Evolutionary conservation across 2,113 vertebrate species (phyloP).

Genomic region (Eulemur rufifrons): DNA sequence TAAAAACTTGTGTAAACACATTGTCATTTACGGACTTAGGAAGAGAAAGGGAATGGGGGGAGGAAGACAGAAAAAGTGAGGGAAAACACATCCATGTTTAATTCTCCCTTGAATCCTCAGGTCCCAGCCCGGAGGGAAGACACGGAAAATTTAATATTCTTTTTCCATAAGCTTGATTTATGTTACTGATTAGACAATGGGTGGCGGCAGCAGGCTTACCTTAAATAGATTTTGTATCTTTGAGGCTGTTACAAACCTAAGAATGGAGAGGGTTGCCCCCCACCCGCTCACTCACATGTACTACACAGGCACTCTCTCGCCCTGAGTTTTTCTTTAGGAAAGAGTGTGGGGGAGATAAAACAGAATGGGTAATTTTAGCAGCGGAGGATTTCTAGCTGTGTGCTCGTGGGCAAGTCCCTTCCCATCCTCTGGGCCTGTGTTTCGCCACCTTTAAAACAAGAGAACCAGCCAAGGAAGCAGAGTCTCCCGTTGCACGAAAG

Average conservation of each 20-base stretch:
- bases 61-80: conserved; percentile 73
- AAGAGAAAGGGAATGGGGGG: conserved; percentile 70
- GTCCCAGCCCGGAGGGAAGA: conserved; percentile 73
- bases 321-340: neutral
- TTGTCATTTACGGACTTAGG: conserved; percentile 82
- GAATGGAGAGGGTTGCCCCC: neutral
- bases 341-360: neutral
- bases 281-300: rapidly evolving
- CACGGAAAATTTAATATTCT: conserved; percentile 83
- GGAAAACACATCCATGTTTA: conserved; percentile 56
- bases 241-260: conserved; percentile 24
- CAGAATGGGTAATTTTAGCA: neutral
- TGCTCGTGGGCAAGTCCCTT: neutral
- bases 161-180: conserved; percentile 85
- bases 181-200: conserved; percentile 59
- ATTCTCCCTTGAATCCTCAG: conserved; percentile 47
- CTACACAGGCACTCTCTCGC: neutral
- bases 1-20: conserved; percentile 87
- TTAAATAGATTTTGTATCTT: conserved; percentile 80
- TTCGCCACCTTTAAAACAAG: neutral
- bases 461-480: neutral
- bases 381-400: neutral
- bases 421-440: neutral
- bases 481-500: neutral
- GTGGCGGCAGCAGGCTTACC: conserved; percentile 73